Conservation (phyloP, 2,797 vertebrate genomes). For the Stomatorhinus walkeri region DNA sequence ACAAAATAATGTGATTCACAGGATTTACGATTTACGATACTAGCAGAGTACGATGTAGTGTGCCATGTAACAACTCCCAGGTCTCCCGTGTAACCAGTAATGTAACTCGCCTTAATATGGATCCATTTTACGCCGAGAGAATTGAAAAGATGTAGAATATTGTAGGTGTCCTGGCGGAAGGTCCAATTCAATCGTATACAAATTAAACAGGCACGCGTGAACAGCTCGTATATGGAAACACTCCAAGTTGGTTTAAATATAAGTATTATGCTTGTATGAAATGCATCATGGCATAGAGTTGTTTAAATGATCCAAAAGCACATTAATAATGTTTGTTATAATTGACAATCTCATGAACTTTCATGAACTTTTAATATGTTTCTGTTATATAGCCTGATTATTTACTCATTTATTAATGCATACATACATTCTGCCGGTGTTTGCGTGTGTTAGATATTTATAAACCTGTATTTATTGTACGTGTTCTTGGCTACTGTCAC, state of each 20-base stretch:
- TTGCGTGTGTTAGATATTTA: not conserved
- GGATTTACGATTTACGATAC: not conserved
- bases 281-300: not conserved
- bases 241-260: not conserved
- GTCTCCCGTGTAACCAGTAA: not conserved
- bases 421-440: not conserved
- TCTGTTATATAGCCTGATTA: not conserved
- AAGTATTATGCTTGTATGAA: not conserved
- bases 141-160: not conserved
- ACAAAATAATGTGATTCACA: not conserved
- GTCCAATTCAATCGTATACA: not conserved
- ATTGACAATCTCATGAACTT: not conserved
- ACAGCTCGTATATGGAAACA: not conserved
- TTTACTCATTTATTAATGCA: not conserved
- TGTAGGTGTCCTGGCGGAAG: not conserved
- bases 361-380: not conserved
- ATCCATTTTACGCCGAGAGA: not conserved
- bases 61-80: not conserved
- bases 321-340: not conserved
- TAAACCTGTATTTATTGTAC: not conserved
- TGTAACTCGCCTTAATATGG: not conserved
- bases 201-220: not conserved
- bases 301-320: not conserved
- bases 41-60: not conserved
- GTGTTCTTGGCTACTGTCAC: not conserved